Percentiles rank a stretch among this genome's conserved stretches.
These are phyloP conservation scores for Drosophila hydei DNA, from an alignment of 1,140 invertebrate species.

Conservation along the genomic window DNA sequence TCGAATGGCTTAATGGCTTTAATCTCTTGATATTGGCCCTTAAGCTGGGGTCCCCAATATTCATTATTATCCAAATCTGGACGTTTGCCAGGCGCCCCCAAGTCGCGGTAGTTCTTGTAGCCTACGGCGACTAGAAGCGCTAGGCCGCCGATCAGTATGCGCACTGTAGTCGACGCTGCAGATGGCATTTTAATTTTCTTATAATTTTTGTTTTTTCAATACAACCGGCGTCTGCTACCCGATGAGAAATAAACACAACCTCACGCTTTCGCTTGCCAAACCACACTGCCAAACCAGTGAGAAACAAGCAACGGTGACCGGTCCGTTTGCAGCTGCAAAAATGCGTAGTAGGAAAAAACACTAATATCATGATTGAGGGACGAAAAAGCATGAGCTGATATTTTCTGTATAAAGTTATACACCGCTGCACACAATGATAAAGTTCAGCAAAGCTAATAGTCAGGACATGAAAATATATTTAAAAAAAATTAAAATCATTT, in stretches of 20 bases:
- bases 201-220: not conserved
- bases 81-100: conserved; percentile 52
- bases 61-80: conserved; percentile 68
- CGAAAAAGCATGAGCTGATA: not conserved
- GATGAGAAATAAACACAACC: not conserved
- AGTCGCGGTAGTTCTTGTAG: conserved; percentile 65
- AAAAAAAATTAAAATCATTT: too few relatives aligned
- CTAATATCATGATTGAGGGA: conserved; percentile 1
- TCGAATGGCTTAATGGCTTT: conserved; percentile 63
- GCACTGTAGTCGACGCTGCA: conserved; percentile 32
- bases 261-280: not conserved
- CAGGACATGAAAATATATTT: too few relatives aligned
- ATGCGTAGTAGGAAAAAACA: conserved; percentile 1
- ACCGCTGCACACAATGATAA: not conserved
- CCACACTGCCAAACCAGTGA: not conserved
- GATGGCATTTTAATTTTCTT: conserved; percentile 24
- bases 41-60: conserved; percentile 67
- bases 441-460: not conserved
- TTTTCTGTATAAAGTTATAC: conserved; percentile 1
- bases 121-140: conserved; percentile 44
- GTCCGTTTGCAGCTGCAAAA: not conserved
- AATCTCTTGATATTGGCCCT: conserved; percentile 53
- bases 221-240: not conserved
- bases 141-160: conserved; percentile 56
- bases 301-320: not conserved